phyloP scores from a whole-genome alignment of 2,797 vertebrate genomes.

The Urophycis tenuis region DNA sequence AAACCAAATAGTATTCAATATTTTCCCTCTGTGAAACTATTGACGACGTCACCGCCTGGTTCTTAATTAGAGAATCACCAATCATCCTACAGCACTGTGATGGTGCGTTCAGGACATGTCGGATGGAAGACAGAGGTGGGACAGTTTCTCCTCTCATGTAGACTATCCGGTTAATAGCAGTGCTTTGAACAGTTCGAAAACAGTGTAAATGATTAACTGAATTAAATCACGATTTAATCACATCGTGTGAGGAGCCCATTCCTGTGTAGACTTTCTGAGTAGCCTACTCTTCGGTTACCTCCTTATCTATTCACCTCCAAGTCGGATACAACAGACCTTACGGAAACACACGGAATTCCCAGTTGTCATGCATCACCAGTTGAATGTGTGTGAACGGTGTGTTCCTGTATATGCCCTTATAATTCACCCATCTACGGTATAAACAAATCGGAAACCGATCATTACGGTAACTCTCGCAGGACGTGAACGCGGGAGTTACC shows the following conservation, averaged over 20 bases:
- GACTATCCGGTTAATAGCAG: neutral
- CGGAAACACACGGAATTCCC: neutral
- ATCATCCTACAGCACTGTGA: neutral
- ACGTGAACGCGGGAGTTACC: too few species aligned
- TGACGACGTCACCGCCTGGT: too few species aligned
- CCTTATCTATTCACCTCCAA: neutral
- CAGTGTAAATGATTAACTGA: neutral
- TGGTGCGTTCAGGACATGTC: neutral
- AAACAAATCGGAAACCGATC: neutral
- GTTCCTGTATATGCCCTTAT: neutral
- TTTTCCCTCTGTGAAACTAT: neutral
- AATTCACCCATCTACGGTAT: neutral
- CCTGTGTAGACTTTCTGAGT: neutral
- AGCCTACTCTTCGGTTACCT: neutral
- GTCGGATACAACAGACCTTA: neutral
- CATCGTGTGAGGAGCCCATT: neutral
- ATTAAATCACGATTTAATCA: neutral
- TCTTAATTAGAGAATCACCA: neutral
- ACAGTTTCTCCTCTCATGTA: neutral
- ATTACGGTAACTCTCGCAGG: neutral
- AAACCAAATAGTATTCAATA: neutral
- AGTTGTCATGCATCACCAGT: neutral
- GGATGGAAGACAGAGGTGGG: neutral
- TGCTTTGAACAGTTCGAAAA: neutral
- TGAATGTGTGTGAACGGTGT: neutral